Percentiles rank a stretch among this genome's conserved stretches.
phyloP scores from a whole-genome alignment of 1,140 invertebrate species.

The Lordiphosa mommai region DNA sequence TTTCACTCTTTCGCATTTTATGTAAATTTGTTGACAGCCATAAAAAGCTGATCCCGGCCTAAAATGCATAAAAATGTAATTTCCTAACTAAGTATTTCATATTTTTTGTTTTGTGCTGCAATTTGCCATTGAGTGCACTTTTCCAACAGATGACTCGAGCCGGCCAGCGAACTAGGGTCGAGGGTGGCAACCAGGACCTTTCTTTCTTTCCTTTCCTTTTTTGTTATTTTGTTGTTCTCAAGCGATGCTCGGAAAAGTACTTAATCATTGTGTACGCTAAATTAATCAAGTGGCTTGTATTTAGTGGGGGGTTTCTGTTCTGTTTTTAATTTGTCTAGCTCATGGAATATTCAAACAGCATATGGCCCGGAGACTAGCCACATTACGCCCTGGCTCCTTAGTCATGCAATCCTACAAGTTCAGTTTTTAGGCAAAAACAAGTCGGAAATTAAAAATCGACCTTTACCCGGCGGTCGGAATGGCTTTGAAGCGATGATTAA shows the following conservation, averaged over 20 bases:
- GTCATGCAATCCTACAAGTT: conserved; percentile 54
- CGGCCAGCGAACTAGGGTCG: no score
- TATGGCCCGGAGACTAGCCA: conserved; percentile 33
- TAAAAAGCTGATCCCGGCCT: conserved; percentile 45
- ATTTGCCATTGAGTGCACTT: neutral
- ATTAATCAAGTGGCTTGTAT: conserved; percentile 75
- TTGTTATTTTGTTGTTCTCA: neutral
- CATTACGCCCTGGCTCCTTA: no score
- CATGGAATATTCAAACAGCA: conserved; percentile 72
- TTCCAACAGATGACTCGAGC: neutral
- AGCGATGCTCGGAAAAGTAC: conserved; percentile 68
- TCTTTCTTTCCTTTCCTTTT: no score
- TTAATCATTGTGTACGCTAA: conserved; percentile 78
- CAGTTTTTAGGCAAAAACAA: conserved; percentile 66
- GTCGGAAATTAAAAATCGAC: conserved; percentile 64
- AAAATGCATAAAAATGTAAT: conserved; percentile 47
- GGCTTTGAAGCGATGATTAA: conserved; percentile 46
- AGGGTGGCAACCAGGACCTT: conserved; percentile 29
- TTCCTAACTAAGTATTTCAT: neutral
- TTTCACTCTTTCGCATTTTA: conserved; percentile 2
- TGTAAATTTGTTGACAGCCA: conserved; percentile 46
- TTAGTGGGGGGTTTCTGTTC: conserved; percentile 28
- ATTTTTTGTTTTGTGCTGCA: neutral
- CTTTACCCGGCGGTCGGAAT: conserved; percentile 21
- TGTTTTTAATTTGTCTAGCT: conserved; percentile 72